phyloP scores from a whole-genome alignment of 64 coral and sea anemone species.

The Dendronephthya gigantea region DNA sequence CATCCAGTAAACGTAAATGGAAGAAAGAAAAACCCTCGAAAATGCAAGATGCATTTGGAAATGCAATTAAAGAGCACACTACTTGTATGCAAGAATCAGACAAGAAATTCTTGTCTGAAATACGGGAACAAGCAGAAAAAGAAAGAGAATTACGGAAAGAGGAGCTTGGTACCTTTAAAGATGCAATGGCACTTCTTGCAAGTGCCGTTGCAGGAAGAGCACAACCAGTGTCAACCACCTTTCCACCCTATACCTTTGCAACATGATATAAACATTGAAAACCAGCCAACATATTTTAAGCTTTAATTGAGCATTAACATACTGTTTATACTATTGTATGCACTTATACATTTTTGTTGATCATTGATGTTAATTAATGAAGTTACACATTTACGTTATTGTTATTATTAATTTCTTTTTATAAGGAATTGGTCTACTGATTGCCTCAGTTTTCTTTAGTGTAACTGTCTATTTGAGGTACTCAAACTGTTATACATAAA shows the following conservation, averaged over 20 bases:
- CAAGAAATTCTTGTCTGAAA: neutral
- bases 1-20: neutral
- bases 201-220: constrained; percentile 18
- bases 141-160: constrained; percentile 10
- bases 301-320: neutral
- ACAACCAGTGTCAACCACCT: neutral
- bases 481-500: too few species aligned
- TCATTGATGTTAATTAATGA: too few species aligned
- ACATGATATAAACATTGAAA: neutral
- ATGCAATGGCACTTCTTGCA: constrained; percentile 24
- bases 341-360: too few species aligned
- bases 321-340: too few species aligned
- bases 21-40: neutral
- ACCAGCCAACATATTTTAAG: constrained; percentile 2
- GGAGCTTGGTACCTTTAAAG: neutral
- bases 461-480: too few species aligned
- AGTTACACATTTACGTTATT: too few species aligned
- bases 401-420: too few species aligned
- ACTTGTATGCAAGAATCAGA: neutral
- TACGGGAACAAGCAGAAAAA: neutral
- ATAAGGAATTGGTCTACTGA: too few species aligned
- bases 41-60: neutral
- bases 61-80: neutral
- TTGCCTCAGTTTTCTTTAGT: too few species aligned
- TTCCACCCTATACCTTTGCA: neutral